phyloP scores from a whole-genome alignment of 2,797 vertebrate species.

The Xiphorhynchus erythropygius region DNA sequence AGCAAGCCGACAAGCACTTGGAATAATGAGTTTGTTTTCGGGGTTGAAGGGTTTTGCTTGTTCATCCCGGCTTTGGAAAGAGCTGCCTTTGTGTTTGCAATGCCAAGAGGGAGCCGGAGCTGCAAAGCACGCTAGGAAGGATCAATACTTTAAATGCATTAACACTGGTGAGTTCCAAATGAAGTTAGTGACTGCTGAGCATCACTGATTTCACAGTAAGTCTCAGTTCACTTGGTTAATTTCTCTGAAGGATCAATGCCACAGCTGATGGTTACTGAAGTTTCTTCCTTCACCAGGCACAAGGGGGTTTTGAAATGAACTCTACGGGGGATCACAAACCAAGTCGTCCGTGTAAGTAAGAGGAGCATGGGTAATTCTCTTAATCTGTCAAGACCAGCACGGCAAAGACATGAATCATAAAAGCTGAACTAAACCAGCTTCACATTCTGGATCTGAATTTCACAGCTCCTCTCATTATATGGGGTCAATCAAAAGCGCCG shows the following conservation, averaged over 20 bases:
- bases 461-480: background rate
- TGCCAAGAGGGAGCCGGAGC: conserved; percentile 32
- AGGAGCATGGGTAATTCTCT: conserved; percentile 52
- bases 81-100: conserved; percentile 8
- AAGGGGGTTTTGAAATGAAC: conserved; percentile 31
- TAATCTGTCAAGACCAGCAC: conserved; percentile 45
- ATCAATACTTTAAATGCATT: conserved; percentile 68
- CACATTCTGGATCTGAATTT: conserved; percentile 6
- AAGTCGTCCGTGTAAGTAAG: conserved; percentile 49
- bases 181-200: conserved; percentile 62
- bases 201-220: conserved; percentile 61
- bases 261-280: conserved; percentile 67
- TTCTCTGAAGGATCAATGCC: conserved; percentile 69
- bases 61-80: conserved; percentile 44
- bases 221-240: conserved; percentile 64
- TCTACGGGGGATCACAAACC: conserved; percentile 38
- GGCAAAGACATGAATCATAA: conserved; percentile 38
- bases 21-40: conserved; percentile 60
- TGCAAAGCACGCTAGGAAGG: conserved; percentile 28
- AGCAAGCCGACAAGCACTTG: conserved; percentile 16
- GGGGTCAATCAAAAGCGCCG: background rate
- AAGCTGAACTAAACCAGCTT: conserved; percentile 42
- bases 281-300: conserved; percentile 37
- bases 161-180: conserved; percentile 68
- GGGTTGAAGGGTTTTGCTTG: conserved; percentile 53